Evolutionary conservation across 92 coral and sea anemone species (phyloP).

Genomic region (Micromussa lordhowensis): DNA sequence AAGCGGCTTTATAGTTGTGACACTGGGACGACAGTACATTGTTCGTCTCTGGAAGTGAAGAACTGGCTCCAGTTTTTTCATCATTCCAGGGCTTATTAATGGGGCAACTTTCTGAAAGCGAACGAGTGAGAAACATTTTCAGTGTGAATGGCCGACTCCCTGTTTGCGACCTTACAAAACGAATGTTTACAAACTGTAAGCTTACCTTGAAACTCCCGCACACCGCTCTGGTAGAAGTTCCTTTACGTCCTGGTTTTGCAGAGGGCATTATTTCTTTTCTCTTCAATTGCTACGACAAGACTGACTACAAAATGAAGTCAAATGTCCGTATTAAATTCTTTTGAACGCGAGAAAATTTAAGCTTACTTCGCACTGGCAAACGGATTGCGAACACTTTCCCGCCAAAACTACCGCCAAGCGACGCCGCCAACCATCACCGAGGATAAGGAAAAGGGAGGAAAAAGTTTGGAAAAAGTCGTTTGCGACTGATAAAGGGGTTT

Average conservation of each 20-base stretch:
- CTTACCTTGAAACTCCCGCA: background rate
- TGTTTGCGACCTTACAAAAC: background rate
- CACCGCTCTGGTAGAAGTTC: constrained; percentile 15
- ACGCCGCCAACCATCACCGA: background rate
- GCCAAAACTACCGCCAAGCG: constrained; percentile 15
- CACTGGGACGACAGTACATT: background rate
- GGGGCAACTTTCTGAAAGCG: constrained; percentile 21
- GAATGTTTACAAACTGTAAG: background rate
- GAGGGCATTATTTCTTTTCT: constrained; percentile 4
- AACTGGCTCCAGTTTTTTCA: constrained; percentile 40
- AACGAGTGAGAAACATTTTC: background rate
- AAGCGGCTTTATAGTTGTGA: background rate
- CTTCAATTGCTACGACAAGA: background rate
- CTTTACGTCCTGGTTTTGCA: background rate
- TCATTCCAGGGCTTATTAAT: constrained; percentile 29
- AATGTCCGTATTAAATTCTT: background rate
- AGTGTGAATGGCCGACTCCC: background rate
- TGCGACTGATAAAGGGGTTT: no score
- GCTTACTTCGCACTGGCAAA: background rate
- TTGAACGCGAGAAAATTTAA: background rate
- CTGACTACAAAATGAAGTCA: background rate
- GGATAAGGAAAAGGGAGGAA: no score
- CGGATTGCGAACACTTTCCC: constrained; percentile 5
- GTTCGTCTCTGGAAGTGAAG: constrained; percentile 11
- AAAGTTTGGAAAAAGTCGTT: no score